These are phyloP conservation scores for Melanophora roralis DNA, from an alignment of 2,888 invertebrate genomes.

Conservation along the genomic window DNA sequence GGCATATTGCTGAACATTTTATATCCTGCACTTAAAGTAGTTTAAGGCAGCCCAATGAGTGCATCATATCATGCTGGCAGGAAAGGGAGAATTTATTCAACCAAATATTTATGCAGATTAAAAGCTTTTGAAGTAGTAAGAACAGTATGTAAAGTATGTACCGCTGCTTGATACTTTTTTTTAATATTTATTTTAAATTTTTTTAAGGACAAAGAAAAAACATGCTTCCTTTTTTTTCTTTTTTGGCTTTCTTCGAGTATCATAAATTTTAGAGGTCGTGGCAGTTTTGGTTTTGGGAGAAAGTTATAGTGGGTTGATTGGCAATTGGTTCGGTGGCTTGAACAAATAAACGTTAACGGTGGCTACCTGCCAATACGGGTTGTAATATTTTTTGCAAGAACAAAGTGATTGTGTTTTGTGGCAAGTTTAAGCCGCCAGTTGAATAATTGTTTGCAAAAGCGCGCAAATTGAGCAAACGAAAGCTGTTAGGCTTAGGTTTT, in stretches of 20 bases:
- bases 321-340: no score
- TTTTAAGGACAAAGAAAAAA: slow-evolving; percentile 36
- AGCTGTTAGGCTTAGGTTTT: slow-evolving; percentile 61
- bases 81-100: slow-evolving; percentile 41
- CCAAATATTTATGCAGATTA: slow-evolving; percentile 56
- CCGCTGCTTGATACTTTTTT: slow-evolving; percentile 58
- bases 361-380: slow-evolving; percentile 63
- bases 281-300: neutral
- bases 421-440: slow-evolving; percentile 69
- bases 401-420: slow-evolving; percentile 61
- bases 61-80: slow-evolving; percentile 9
- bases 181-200: slow-evolving; percentile 4
- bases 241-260: slow-evolving; percentile 53
- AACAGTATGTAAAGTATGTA: slow-evolving; percentile 61
- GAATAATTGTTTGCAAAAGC: slow-evolving; percentile 74
- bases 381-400: slow-evolving; percentile 55
- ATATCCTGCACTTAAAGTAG: slow-evolving; percentile 19
- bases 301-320: neutral
- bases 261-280: slow-evolving; percentile 51
- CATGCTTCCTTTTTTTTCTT: slow-evolving; percentile 15
- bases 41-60: neutral
- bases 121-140: slow-evolving; percentile 56
- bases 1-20: neutral
- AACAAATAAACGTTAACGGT: slow-evolving; percentile 43
- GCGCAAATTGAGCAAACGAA: slow-evolving; percentile 73